Evolutionary conservation across 2,797 vertebrate genomes (phyloP), one percentile per base, ranked within the genome.

Genomic region (Tinamus major): DNA sequence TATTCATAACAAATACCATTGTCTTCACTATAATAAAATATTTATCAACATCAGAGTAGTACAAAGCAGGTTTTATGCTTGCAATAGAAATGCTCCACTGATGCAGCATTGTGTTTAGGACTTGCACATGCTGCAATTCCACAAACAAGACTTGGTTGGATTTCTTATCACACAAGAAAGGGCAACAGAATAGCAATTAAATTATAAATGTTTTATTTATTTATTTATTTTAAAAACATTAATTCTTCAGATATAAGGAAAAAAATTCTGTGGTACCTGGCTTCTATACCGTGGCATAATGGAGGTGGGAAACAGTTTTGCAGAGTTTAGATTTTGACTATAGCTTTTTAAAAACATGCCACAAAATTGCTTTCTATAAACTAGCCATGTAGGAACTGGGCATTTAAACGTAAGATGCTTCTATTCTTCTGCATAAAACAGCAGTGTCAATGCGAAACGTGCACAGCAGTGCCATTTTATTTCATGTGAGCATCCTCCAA

Each of bases 21-120:
- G 76, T 62, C 58, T 78, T 24, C 55, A 51, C 23, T 48, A 62
- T 48, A 71, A 15, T 33, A 29, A 82, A 21, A 56, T 1, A 10
- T 85, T 61, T 44, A 51, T 48, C 61, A 79, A 23, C 13, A 46
- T 14, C n/a, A 70, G 15, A 68, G 37, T 81, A 88, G 46, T 37
- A 85, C 8, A 70, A 62, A 85, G 9, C 16, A 33, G 17, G 53
- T 65, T 68, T 84, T 62, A 61, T 15, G 21, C 20, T 75, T 83
- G 23, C 18, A 68, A 3, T 64, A 68, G 37, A 56, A 91, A 80
- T 0, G 0, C 2, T 69, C 21, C 35, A 19, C 26, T 42, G 35
- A 16, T 27, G 18, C 26, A 68, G 26, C 6, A 8, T 69, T 35
- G 49, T 49, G 35, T 33, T 24, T 69, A 49, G 46, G 46, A 69